Percentiles rank a stretch among this genome's conserved stretches.
These are phyloP conservation scores for Perognathus longimembris DNA, from an alignment of 2,113 vertebrate genomes.

Conservation along the genomic window DNA sequence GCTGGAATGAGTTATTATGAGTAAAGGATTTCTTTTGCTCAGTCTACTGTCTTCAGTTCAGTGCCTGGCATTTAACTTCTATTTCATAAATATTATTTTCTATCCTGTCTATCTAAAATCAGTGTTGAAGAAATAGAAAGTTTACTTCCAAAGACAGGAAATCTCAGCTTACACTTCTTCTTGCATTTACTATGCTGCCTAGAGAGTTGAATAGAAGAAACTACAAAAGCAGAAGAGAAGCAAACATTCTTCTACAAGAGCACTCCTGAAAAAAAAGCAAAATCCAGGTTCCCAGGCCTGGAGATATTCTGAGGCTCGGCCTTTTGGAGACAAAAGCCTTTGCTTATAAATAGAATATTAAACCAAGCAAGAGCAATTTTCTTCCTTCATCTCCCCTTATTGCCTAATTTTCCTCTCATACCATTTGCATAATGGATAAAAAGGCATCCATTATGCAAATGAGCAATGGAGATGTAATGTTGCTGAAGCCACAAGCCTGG, in stretches of 20 bases:
- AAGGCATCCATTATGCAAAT: conserved; percentile 80
- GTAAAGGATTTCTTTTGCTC: not conserved
- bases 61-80: not conserved
- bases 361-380: conserved; percentile 75
- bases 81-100: not conserved
- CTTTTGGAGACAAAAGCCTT: conserved; percentile 53
- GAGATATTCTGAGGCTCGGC: not conserved
- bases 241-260: not conserved
- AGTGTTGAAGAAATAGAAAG: not conserved
- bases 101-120: not conserved
- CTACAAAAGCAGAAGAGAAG: not conserved
- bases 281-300: not conserved
- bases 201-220: conserved; percentile 13
- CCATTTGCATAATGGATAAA: conserved; percentile 79
- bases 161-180: not conserved
- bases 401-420: conserved; percentile 75
- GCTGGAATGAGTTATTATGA: not conserved
- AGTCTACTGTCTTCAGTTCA: not conserved
- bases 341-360: conserved; percentile 75
- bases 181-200: not conserved
- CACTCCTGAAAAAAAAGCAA: not conserved
- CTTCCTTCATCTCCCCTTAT: conserved; percentile 69
- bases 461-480: conserved; percentile 35
- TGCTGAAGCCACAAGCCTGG: conserved; percentile 58
- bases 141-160: not conserved